phyloP scores from a whole-genome alignment of 2,888 invertebrate species.

The Amitus sp. region DNA sequence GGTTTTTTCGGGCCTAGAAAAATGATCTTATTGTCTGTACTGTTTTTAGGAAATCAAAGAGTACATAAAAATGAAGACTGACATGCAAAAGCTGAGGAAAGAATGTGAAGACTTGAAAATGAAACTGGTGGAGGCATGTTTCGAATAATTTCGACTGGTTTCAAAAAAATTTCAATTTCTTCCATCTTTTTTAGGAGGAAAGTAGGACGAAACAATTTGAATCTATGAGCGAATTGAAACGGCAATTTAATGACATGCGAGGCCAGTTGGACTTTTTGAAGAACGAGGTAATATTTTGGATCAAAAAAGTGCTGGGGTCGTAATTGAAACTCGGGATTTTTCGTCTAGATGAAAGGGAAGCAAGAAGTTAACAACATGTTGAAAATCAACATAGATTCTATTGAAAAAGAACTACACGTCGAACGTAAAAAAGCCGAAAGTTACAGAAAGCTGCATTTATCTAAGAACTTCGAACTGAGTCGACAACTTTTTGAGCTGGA shows the following conservation, averaged over 20 bases:
- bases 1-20: no score
- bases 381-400: conserved; percentile 43
- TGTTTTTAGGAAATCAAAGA: conserved; percentile 35
- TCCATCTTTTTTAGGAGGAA: conserved; percentile 32
- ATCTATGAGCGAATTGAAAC: conserved; percentile 41
- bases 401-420: conserved; percentile 48
- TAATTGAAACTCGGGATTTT: conserved; percentile 9
- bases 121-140: conserved; percentile 40
- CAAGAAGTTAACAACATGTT: conserved; percentile 48
- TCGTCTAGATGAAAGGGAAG: conserved; percentile 47
- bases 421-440: conserved; percentile 44
- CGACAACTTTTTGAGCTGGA: conserved; percentile 49
- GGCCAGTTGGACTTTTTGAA: conserved; percentile 48
- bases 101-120: conserved; percentile 48
- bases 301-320: no score
- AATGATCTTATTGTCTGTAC: no score
- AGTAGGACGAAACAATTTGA: conserved; percentile 37
- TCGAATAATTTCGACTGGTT: conserved; percentile 7
- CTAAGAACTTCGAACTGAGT: conserved; percentile 45
- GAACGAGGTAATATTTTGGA: conserved; percentile 53
- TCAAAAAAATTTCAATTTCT: conserved; percentile 12
- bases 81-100: conserved; percentile 44
- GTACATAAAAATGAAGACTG: conserved; percentile 45
- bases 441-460: conserved; percentile 41
- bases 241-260: conserved; percentile 43